phyloP scores from a whole-genome alignment of 2,888 invertebrate species.

The Calliphora vomitoria region DNA sequence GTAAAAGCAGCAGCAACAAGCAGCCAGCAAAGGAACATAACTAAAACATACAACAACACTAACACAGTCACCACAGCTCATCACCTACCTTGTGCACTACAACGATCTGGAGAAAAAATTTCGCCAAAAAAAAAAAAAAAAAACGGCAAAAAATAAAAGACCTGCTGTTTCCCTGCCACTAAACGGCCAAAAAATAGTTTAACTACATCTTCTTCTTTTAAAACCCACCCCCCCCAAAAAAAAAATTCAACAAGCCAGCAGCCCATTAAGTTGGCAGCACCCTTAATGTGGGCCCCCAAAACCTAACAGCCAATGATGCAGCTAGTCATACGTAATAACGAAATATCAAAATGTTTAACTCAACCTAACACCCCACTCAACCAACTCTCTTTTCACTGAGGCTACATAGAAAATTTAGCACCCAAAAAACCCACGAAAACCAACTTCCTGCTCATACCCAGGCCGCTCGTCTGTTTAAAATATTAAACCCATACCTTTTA shows the following conservation, averaged over 20 bases:
- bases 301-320: conserved; percentile 74
- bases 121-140: conserved; percentile 79
- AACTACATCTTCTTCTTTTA: conserved; percentile 1
- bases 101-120: conserved; percentile 70
- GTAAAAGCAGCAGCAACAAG: conserved; percentile 50
- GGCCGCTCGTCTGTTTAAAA: neutral
- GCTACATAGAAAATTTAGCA: conserved; percentile 57
- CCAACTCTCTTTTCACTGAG: neutral
- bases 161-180: conserved; percentile 17
- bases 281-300: conserved; percentile 54
- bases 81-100: conserved; percentile 24
- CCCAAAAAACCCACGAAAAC: conserved; percentile 44
- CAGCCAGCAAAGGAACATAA: conserved; percentile 32
- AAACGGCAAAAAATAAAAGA: conserved; percentile 76
- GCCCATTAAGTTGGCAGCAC: conserved; percentile 20
- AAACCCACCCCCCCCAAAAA: neutral
- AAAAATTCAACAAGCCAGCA: neutral
- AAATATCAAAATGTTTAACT: conserved; percentile 64
- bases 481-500: conserved; percentile 5
- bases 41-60: conserved; percentile 24
- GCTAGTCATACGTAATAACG: conserved; percentile 71
- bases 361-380: conserved; percentile 9
- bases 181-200: conserved; percentile 64
- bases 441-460: conserved; percentile 26
- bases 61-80: neutral